Base-by-base conservation (phyloP, 1,140 invertebrate genomes). In the Bombus pyrosoma region DNA sequence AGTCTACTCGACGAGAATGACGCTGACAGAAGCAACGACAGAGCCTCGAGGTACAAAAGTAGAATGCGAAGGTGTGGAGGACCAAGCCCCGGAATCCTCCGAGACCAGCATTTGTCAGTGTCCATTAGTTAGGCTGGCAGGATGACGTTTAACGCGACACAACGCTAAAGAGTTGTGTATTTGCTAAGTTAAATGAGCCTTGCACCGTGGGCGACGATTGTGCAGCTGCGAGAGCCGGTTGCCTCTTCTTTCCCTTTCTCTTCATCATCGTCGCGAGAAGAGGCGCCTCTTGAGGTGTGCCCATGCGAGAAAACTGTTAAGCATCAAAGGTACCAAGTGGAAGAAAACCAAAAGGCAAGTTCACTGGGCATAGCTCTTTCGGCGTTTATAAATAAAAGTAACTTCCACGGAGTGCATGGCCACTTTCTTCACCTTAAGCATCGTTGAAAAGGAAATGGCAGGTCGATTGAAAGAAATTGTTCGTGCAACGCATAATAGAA, bases 121-220 rank as follows among this genome's bases (percentile, higher is more conserved):
- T 91, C 89, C 88, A 89, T 91, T 91, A 91, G 83, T 66, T 37
- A 68, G 74, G 71, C 59, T 88, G 81, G 77, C 85, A 85, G 86
- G 74, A 57, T 87, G 87, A 90, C 89, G 81, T 89, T 89, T 86
- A 91, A 77, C 73, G 87, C 87, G 87, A 91, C 88, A 91, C 82
- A 91, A 89, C 89, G 85, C 91, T 91, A 91, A 92, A 92, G 91
- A 91, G 91, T 92, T 92, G 89, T 91, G 86, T 92, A 91, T 91
- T 92, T 89, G 91, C 85, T 25, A 84, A 87, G 91, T 91, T 91
- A 91, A 92, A 92, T 85, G 90, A 92, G 86, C 87, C 91, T 81
- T 89, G 37, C 87, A 79, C 87, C 82, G 88, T 90, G 87, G 91
- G 90, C 91, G 89, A 91, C 75, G 86, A 92, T 92, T 89, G 87